Conservation (phyloP, 2,113 vertebrate species). For the Bombycilla garrulus region DNA sequence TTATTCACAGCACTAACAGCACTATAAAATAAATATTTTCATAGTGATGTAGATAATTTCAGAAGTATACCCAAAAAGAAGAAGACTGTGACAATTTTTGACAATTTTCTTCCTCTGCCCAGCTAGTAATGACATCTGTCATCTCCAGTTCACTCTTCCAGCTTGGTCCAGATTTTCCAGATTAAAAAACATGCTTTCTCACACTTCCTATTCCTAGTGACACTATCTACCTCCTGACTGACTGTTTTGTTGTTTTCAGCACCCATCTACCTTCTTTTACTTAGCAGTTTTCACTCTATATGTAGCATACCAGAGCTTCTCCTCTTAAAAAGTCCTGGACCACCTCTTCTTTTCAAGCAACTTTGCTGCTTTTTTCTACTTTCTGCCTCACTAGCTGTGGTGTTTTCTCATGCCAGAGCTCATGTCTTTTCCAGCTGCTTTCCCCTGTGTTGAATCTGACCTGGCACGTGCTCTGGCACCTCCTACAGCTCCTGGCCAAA, state of each 20-base stretch:
- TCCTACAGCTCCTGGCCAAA: not conserved
- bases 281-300: not conserved
- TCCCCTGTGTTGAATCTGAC: not conserved
- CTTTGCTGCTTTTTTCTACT: not conserved
- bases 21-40: not conserved
- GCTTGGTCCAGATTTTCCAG: not conserved
- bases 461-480: fast-evolving
- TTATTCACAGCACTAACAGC: not conserved
- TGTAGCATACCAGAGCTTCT: not conserved
- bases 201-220: not conserved
- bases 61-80: not conserved
- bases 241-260: not conserved
- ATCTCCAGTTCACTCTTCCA: not conserved
- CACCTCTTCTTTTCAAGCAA: not conserved
- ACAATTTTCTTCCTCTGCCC: not conserved
- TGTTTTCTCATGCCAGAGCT: not conserved
- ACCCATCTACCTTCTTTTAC: not conserved
- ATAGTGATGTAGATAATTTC: not conserved
- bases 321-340: not conserved
- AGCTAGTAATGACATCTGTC: not conserved
- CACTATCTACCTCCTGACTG: not conserved
- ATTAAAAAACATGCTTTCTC: not conserved
- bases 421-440: not conserved
- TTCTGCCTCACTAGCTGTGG: not conserved
- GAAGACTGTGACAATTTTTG: not conserved